Evolutionary conservation across 2,113 vertebrate genomes (phyloP).

Genomic region (Rissa tridactyla): DNA sequence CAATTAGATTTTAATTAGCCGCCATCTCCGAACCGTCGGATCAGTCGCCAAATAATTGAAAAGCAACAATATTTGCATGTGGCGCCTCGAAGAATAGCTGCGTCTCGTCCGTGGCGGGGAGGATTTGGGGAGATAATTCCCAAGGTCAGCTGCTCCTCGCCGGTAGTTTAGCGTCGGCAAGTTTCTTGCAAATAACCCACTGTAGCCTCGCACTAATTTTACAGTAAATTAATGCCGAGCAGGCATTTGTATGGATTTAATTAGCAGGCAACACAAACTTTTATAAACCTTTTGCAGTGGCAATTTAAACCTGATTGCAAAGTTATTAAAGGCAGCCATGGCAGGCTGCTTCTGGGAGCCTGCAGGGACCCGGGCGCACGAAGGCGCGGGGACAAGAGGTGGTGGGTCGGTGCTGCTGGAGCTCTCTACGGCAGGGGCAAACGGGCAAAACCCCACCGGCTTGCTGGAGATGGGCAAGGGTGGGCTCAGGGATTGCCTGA

Average conservation of each 20-base stretch:
- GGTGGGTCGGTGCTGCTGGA: background rate
- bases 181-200: conserved; percentile 24
- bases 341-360: conserved; percentile 46
- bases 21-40: conserved; percentile 56
- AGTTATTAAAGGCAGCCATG: conserved; percentile 50
- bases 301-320: conserved; percentile 57
- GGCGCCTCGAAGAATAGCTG: conserved; percentile 57
- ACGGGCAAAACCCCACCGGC: background rate
- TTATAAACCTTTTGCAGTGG: conserved; percentile 62
- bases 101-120: conserved; percentile 43
- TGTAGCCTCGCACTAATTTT: conserved; percentile 51
- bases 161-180: conserved; percentile 20
- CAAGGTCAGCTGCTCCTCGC: conserved; percentile 47
- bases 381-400: background rate
- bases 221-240: conserved; percentile 60
- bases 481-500: background rate
- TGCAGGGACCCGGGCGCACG: background rate
- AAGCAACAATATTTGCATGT: conserved; percentile 71
- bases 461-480: background rate
- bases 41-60: conserved; percentile 74
- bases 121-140: conserved; percentile 58
- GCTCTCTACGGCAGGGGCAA: background rate
- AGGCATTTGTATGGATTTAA: conserved; percentile 63
- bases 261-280: conserved; percentile 70
- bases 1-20: conserved; percentile 80